Conservation (phyloP, 1,140 invertebrate genomes). For the Temnothorax longispinosus region DNA sequence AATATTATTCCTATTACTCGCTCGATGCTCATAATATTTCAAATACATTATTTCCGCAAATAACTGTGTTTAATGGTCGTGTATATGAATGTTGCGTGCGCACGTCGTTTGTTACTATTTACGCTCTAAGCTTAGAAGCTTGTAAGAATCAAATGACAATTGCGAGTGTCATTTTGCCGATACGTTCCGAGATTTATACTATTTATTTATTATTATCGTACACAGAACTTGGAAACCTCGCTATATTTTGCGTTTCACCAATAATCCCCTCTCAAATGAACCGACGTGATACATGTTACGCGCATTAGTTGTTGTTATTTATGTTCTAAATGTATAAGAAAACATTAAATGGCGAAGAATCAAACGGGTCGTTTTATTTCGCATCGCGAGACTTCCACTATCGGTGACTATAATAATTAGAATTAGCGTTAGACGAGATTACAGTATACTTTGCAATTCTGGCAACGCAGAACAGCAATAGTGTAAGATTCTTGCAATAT, state of each 20-base stretch:
- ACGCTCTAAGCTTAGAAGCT: conserved; percentile 29
- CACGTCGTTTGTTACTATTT: conserved; percentile 59
- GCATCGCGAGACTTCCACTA: background rate
- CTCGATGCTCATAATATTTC: conserved; percentile 27
- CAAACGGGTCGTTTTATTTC: conserved; percentile 21
- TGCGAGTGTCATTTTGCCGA: background rate
- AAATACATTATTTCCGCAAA: conserved; percentile 29
- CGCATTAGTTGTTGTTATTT: conserved; percentile 64
- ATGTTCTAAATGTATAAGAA: conserved; percentile 65
- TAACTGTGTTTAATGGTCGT: conserved; percentile 28
- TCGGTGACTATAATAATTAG: background rate
- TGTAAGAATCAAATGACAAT: conserved; percentile 62
- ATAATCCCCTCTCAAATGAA: background rate
- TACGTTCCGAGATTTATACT: conserved; percentile 38
- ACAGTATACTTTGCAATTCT: no score
- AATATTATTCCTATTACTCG: conserved; percentile 48
- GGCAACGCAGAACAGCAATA: no score
- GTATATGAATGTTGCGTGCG: conserved; percentile 57
- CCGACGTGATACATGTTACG: background rate
- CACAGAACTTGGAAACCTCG: conserved; percentile 20
- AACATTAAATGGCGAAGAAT: conserved; percentile 67
- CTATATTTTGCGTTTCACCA: background rate
- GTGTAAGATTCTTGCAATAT: no score
- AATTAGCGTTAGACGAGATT: background rate
- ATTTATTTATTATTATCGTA: conserved; percentile 28